Conservation (phyloP, 2,113 vertebrate genomes). For the Edolisoma coerulescens region DNA sequence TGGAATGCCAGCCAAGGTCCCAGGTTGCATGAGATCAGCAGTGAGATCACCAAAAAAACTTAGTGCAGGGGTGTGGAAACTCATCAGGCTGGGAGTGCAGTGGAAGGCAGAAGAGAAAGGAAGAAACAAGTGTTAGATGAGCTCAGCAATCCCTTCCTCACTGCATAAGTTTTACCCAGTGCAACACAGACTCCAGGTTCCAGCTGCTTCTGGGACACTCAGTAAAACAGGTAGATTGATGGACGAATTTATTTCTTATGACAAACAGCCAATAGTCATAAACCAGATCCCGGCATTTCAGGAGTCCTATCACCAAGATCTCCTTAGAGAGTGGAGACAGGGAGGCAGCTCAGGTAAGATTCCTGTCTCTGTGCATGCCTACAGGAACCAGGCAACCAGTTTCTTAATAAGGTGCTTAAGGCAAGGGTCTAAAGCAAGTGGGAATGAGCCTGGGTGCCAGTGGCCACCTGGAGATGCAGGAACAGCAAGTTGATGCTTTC, state of each 20-base stretch:
- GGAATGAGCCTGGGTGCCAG: background rate
- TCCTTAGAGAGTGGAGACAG: background rate
- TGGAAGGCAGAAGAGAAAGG: background rate
- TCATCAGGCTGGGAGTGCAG: background rate
- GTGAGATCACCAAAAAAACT: background rate
- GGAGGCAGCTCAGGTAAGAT: background rate
- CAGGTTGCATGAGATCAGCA: background rate
- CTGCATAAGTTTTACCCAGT: background rate
- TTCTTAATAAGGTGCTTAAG: background rate
- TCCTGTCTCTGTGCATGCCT: background rate
- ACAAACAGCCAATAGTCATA: background rate
- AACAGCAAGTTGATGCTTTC: background rate
- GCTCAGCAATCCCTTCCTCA: background rate
- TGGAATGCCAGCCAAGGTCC: background rate
- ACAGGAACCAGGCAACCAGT: background rate
- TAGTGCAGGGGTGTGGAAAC: background rate
- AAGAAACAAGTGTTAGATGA: background rate
- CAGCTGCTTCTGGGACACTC: background rate
- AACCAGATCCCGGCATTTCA: background rate
- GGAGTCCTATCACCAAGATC: background rate
- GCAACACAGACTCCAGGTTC: background rate
- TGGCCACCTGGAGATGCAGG: background rate
- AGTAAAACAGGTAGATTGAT: background rate
- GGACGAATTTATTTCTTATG: background rate
- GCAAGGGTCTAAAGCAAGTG: background rate